A percentile compares a stretch with the other conserved stretches of the same genome.
Evolutionary conservation across 2,797 vertebrate species (phyloP).

Genomic region (Danio albolineatus): DNA sequence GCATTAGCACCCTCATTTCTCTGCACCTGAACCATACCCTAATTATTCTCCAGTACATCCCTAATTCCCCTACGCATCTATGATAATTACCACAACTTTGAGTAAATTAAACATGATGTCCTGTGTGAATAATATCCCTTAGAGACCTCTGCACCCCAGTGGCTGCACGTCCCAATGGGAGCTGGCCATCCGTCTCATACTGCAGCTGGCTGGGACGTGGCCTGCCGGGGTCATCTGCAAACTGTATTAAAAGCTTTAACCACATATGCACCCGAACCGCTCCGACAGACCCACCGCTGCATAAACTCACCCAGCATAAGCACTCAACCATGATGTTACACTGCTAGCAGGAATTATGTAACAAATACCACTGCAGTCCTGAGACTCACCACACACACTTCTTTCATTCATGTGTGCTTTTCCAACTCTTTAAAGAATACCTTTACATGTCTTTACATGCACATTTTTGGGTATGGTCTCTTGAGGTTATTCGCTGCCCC

Average conservation of each 20-base stretch:
- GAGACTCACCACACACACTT: not conserved
- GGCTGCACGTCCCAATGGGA: not conserved
- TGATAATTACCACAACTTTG: slow-evolving; percentile 42
- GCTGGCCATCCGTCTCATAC: slow-evolving; percentile 19
- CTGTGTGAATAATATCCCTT: slow-evolving; percentile 27
- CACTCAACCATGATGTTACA: slow-evolving; percentile 32
- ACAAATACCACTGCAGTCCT: slow-evolving; percentile 27
- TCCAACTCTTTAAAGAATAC: not conserved
- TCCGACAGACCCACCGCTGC: slow-evolving; percentile 15
- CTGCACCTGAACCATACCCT: slow-evolving; percentile 20
- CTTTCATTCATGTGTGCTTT: not conserved
- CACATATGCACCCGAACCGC: not conserved
- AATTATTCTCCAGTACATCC: slow-evolving; percentile 30
- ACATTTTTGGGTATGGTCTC: not conserved
- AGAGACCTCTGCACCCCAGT: slow-evolving; percentile 17
- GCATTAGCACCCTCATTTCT: not conserved
- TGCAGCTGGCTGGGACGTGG: slow-evolving; percentile 27
- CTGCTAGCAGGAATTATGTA: slow-evolving; percentile 33
- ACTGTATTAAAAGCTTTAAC: slow-evolving; percentile 16
- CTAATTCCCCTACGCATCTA: slow-evolving; percentile 19
- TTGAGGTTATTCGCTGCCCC: not conserved
- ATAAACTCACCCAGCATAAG: slow-evolving; percentile 35
- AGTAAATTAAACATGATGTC: slow-evolving; percentile 49
- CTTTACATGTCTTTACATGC: not conserved
- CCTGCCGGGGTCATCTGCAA: slow-evolving; percentile 2